Evolutionary conservation across 2,888 invertebrate genomes (phyloP).

Genomic region (Tryphoninae sp.): DNA sequence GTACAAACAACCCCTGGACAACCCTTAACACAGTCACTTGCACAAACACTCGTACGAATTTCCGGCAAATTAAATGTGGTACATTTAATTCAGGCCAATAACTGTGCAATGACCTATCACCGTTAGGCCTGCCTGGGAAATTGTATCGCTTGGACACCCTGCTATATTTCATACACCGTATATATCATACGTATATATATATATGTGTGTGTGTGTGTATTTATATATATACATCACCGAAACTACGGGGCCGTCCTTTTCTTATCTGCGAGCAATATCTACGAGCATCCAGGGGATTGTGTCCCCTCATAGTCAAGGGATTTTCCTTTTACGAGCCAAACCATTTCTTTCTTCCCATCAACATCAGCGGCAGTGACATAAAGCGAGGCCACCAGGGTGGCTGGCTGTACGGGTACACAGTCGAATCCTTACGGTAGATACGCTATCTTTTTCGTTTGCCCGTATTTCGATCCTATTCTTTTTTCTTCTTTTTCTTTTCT

Average conservation of each 20-base stretch:
- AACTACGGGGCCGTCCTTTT: slow-evolving; percentile 59
- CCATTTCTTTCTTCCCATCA: slow-evolving; percentile 46
- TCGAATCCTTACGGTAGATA: background rate
- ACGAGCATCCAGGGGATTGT: slow-evolving; percentile 71
- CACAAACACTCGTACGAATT: background rate
- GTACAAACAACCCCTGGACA: background rate
- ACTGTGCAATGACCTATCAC: background rate
- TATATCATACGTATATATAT: background rate
- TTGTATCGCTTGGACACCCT: slow-evolving; percentile 1
- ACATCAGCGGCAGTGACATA: slow-evolving; percentile 23
- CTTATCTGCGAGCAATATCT: slow-evolving; percentile 73
- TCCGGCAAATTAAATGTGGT: too few species aligned
- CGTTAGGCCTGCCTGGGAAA: slow-evolving; percentile 12
- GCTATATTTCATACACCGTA: slow-evolving; percentile 39
- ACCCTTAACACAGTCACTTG: background rate
- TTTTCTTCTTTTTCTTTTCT: background rate
- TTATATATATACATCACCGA: slow-evolving; percentile 28
- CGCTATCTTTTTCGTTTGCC: slow-evolving; percentile 1
- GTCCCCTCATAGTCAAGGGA: slow-evolving; percentile 69
- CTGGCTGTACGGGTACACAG: background rate
- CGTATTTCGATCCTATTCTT: background rate
- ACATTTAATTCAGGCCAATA: background rate
- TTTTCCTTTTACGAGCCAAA: slow-evolving; percentile 69
- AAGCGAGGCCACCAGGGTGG: background rate
- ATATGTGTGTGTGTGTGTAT: background rate